Base-by-base conservation (phyloP, 2,888 invertebrate species). In the Strigamia transsilvanica region DNA sequence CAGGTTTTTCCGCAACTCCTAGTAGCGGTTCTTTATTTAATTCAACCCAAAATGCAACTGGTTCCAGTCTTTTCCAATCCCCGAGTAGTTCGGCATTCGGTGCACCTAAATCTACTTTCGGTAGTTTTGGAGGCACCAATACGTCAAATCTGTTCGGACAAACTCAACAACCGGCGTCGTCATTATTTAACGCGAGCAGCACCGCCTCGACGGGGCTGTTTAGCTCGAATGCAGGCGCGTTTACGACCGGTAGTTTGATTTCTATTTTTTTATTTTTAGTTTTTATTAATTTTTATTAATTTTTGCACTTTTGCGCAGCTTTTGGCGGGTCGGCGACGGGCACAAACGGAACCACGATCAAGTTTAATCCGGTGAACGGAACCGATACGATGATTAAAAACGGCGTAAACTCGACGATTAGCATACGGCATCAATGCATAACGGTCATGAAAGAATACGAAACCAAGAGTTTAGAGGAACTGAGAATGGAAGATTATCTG, bases 391-490 rank as follows among this genome's bases (percentile, higher is more conserved):
- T 98, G 89, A 92, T 96, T 86, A 98, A 98, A 88, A 93, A 93
- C 84, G 96, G 97, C 0, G 91, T 92, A 2, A 92, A 94, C 2
- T 93, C 93, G 86, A 94, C 91, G 84, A 96, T 99, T 84, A 95
- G 92, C 85, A 99, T 98, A 0, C 93, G 96, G 85, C 97, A 98
- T 87, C 95, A 98, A 87, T 98, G 98, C 88, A 98, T 99, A 83
- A 97, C 97, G 0, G 96, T 96, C 83, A 99, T 99, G 99, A 97
- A 98, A 90, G 98, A 99, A 87, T 99, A 99, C 87, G 98, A 99
- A 87, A 89, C 88, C 80, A 99, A 99, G 88, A 96, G 96, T 0
- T 88, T 99, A 32, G 99, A 99, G 89, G 99, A 99, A 88, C 89
- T 99, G 5, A 92, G 99, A 12, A 89, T 94, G 82, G 99, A 99